phyloP scores from a whole-genome alignment of 2,797 vertebrate genomes.

The Onychomys leucogaster region DNA sequence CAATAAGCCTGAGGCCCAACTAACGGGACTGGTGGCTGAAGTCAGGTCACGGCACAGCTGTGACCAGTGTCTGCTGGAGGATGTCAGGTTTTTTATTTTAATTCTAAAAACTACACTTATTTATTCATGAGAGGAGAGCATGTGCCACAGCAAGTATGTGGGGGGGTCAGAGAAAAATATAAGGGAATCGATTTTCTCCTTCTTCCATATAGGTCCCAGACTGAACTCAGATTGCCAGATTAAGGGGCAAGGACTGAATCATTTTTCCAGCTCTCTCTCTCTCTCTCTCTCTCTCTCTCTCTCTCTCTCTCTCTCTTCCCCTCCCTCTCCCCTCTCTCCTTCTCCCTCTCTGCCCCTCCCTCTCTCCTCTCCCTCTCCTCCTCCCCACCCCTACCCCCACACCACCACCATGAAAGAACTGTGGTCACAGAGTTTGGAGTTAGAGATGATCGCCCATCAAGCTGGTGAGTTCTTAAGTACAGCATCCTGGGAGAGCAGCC shows the following conservation, averaged over 20 bases:
- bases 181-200: neutral
- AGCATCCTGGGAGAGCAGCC: fast-evolving
- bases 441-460: neutral
- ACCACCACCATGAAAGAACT: neutral
- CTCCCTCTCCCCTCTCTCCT: fast-evolving
- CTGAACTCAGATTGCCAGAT: neutral
- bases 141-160: neutral
- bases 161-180: neutral
- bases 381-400: no score
- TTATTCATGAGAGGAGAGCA: neutral
- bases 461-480: fast-evolving
- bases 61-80: fast-evolving
- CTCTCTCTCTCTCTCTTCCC: neutral
- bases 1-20: no score
- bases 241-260: no score
- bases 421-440: fast-evolving
- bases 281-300: neutral
- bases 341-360: neutral
- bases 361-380: neutral
- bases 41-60: fast-evolving
- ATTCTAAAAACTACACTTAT: neutral
- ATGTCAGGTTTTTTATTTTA: fast-evolving
- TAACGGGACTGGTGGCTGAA: neutral
- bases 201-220: neutral
- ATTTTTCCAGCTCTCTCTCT: neutral